Base-by-base conservation (phyloP, 2,888 invertebrate genomes). In the Drosophila neotestacea region DNA sequence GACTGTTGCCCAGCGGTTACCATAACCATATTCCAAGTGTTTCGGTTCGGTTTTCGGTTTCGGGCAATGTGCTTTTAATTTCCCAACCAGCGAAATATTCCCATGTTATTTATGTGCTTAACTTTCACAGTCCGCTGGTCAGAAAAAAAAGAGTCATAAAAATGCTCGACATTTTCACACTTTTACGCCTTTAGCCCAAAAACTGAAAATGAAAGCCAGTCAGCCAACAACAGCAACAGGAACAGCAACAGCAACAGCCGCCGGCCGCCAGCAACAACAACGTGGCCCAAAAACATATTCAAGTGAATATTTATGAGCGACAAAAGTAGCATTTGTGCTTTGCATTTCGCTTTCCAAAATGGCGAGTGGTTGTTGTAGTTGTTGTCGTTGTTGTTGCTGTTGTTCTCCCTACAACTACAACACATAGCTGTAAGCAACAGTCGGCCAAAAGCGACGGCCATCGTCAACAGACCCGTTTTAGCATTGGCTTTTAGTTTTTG, bases 241-340 rank as follows among this genome's bases (percentile, higher is more conserved):
- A 22, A 22, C 22, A 22, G 22, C 22, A 3, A 3, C 22, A 22
- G 22, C 22, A 22, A 22, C 42, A 70, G 28, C 48, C 42, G 30
- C 50, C 28, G 42, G 30, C 30, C 28, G 60, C 7, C 55, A 67
- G 51, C 60, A 60, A 42, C 60, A 54, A 32, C 52, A 47, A 38
- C 54, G 36, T 56, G 27, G 47, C 52, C 79, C 11, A 65, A 73
- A 67, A 72, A 88, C 78, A 85, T 79, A 85, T 85, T 86, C 88
- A 77, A 85, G 85, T 85, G 90, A 91, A 90, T 90, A 91, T 91
- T 90, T 90, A 90, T 91, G 90, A 89, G 81, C 77, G 75, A 80
- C 87, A 86, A 91, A 88, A 89, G 90, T 82, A 82, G 79, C 83
- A 81, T 80, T 90, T 89, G 81, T 77, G 79, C 81, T 80, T 88